Conservation (phyloP, 2,888 invertebrate genomes). For the Tribolium freemani region DNA sequence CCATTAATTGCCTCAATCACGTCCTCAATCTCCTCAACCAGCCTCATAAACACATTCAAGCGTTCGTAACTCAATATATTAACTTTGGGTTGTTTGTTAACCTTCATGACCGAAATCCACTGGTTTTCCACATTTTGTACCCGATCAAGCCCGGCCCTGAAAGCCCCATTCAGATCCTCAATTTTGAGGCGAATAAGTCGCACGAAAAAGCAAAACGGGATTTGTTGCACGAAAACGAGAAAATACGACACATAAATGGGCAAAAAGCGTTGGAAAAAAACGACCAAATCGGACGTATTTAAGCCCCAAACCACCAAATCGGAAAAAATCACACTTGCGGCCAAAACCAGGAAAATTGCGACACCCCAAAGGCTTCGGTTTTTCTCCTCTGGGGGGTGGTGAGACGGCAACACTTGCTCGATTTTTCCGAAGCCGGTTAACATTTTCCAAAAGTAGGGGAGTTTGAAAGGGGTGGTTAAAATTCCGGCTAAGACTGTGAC, state of each 20-base stretch:
- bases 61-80: neutral
- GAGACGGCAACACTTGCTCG: neutral
- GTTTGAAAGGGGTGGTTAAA: constrained; percentile 5
- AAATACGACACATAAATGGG: constrained; percentile 1
- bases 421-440: neutral
- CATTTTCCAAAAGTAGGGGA: constrained; percentile 19
- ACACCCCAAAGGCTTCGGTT: neutral
- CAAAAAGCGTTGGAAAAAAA: constrained; percentile 4
- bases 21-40: constrained; percentile 2
- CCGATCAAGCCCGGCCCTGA: neutral
- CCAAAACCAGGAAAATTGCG: neutral
- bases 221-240: constrained; percentile 1
- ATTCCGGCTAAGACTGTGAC: constrained; percentile 24
- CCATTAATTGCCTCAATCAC: neutral
- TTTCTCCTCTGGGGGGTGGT: neutral
- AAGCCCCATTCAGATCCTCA: neutral
- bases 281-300: neutral
- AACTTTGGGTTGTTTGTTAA: neutral
- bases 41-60: neutral
- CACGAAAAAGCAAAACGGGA: constrained; percentile 4
- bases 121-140: neutral
- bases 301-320: neutral
- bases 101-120: neutral
- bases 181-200: neutral
- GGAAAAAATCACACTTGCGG: neutral